Evolutionary conservation across 2,888 invertebrate species (phyloP), one percentile per base, ranked within the genome.

Genomic region (Fabriciana adippe): DNA sequence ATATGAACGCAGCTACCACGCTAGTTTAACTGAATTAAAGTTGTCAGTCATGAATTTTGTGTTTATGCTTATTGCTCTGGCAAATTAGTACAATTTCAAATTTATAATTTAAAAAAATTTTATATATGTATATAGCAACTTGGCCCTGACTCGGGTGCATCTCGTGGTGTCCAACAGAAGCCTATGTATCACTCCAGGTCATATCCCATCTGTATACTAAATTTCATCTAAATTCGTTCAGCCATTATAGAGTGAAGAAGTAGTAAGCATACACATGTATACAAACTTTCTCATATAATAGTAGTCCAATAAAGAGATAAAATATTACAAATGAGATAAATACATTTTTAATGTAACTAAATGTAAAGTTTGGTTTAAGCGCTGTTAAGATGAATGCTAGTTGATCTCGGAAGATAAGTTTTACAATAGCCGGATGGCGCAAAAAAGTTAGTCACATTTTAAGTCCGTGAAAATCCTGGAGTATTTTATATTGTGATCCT

Each of bases 11-110:
- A 87, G 84, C 79, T 81, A 79, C 81, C 81, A 81, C 79, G 81
- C 85, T 81, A 82, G 80, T 80, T 79, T 87, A 86, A 89, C 89
- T 88, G 87, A 90, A 91, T 89, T 88, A 87, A 87, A 88, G 81
- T 87, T 82, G 83, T 77, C 76, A 79, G 76, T 80, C 79, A 81
- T 84, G 86, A 86, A 86, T 85, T 86, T 82, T 72, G 76, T 81
- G 81, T 83, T 84, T 84, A 84, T 81, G 80, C 79, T 86, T 85
- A 87, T 83, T 85, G 79, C 82, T 70, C 69, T 70, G 61, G 77
- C 74, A 76, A 83, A 85, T 86, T 83, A 80, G 79, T 76, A 77
- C 75, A 67, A 83, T 85, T 83, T 80, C 78, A 76, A 79, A 79
- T 74, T 75, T 77, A 76, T 73, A 73, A 78, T 77, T 76, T 47